Evolutionary conservation across 1,140 invertebrate genomes (phyloP).

Genomic region (Watersipora subatra): DNA sequence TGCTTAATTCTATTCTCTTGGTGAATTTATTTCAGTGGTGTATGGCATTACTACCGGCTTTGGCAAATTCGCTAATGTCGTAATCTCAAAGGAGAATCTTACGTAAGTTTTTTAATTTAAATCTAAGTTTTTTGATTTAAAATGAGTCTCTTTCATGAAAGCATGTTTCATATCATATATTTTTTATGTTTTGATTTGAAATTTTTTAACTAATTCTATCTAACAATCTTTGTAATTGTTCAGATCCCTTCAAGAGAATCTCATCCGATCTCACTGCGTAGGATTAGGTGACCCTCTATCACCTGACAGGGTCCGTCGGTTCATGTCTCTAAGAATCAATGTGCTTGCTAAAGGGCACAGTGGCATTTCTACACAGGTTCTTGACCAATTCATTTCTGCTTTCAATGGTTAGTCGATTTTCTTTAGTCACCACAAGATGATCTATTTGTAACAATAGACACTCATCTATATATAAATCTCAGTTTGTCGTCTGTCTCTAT

Average conservation of each 20-base stretch:
- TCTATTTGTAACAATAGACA: background rate
- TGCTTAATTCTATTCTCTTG: no score
- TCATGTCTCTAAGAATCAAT: conserved; percentile 58
- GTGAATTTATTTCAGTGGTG: conserved; percentile 49
- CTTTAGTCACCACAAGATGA: background rate
- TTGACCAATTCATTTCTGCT: conserved; percentile 52
- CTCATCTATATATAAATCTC: no score
- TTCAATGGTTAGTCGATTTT: conserved; percentile 51
- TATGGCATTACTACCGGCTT: conserved; percentile 67
- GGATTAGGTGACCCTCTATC: conserved; percentile 54
- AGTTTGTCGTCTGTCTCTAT: no score
- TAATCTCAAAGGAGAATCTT: conserved; percentile 49
- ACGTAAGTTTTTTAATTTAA: conserved; percentile 45
- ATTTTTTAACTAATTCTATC: background rate
- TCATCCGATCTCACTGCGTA: conserved; percentile 56
- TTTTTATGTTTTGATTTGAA: background rate
- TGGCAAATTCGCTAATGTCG: conserved; percentile 55
- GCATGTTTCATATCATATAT: background rate
- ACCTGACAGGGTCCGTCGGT: conserved; percentile 52
- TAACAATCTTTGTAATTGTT: background rate
- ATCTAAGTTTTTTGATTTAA: no score
- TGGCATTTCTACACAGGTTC: conserved; percentile 52
- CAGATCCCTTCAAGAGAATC: conserved; percentile 51
- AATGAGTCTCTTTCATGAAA: background rate
- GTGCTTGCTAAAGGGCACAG: conserved; percentile 59